Conservation (phyloP, 2,797 vertebrate genomes). For the Taeniopygia guttata region DNA sequence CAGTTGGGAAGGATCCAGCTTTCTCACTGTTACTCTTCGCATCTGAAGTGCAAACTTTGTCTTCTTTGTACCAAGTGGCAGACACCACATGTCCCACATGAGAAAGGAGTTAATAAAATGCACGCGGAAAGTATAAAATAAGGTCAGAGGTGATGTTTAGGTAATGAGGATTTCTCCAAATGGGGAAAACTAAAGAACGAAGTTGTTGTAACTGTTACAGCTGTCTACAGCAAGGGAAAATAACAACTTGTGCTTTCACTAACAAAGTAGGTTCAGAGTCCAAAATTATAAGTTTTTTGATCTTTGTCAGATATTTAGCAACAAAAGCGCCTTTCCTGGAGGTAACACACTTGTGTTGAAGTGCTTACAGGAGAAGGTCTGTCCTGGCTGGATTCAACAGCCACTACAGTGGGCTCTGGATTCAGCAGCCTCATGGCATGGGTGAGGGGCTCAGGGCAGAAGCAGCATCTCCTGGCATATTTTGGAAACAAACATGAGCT, state of each 20-base stretch:
- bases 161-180: conserved; percentile 64
- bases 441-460: not conserved
- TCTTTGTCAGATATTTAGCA: not conserved
- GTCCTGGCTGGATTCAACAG: not conserved
- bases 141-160: conserved; percentile 67
- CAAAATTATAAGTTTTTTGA: not conserved
- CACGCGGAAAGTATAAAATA: conserved; percentile 66
- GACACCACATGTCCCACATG: conserved; percentile 52
- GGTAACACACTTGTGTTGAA: not conserved
- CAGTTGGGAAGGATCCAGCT: not conserved
- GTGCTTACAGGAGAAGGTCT: not conserved
- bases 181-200: conserved; percentile 63
- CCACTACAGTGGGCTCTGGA: not conserved
- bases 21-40: conserved; percentile 26
- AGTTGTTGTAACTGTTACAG: conserved; percentile 53
- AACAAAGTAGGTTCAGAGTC: not conserved
- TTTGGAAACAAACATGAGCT: not conserved
- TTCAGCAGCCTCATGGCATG: not conserved
- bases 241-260: not conserved
- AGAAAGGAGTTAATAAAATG: conserved; percentile 73
- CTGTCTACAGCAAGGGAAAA: conserved; percentile 11
- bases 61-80: conserved; percentile 55
- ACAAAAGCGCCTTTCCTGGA: not conserved
- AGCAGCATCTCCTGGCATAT: not conserved
- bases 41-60: conserved; percentile 33